Evolutionary conservation across 2,113 vertebrate genomes (phyloP), one percentile per base, ranked within the genome.

Genomic region (Acanthochromis polyacanthus): DNA sequence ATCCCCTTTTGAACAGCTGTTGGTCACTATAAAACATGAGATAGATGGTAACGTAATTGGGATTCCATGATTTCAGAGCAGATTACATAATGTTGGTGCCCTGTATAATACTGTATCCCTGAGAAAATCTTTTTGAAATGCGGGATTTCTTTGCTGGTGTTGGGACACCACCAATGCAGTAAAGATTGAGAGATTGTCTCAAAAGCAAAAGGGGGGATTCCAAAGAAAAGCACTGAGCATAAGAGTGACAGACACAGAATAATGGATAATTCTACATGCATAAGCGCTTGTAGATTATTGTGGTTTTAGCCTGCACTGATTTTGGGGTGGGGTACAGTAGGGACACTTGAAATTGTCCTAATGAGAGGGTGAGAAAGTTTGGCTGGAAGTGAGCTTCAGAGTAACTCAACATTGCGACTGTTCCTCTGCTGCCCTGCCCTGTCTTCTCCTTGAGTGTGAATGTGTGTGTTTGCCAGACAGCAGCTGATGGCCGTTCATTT

Each of bases 11-110:
- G 50, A 85, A 56, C 81, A 83, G 74, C 85, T 89, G 81, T 72
- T 88, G 71, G 84, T 88, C 70, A 65, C 81, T 50, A 82, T 84
- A 86, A 92, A 90, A 85, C 83, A 90, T 23, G 66, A 84, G 71
- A 75, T 78, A 83, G 81, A 78, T 76, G 69, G 51, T 57, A 85
- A 77, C 16, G 10, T 75, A 68, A 71, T 51, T 52, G 65, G 57
- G 50, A 77, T 86, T 86, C 85, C 63, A 84, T 88, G 75, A 87
- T 82, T 91, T 84, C 81, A 86, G 81, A 43, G n/a, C 10, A n/a
- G 62, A 85, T 83, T 80, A 81, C 70, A 71, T 82, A 83, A 80
- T 56, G 72, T 40, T 30, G 28, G 30, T 64, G 73, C 10, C 28
- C 67, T 38, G 23, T 60, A 58, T 62, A 61, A 78, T 67, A 55